phyloP scores from a whole-genome alignment of 2,113 vertebrate genomes.

The Felis chaus region DNA sequence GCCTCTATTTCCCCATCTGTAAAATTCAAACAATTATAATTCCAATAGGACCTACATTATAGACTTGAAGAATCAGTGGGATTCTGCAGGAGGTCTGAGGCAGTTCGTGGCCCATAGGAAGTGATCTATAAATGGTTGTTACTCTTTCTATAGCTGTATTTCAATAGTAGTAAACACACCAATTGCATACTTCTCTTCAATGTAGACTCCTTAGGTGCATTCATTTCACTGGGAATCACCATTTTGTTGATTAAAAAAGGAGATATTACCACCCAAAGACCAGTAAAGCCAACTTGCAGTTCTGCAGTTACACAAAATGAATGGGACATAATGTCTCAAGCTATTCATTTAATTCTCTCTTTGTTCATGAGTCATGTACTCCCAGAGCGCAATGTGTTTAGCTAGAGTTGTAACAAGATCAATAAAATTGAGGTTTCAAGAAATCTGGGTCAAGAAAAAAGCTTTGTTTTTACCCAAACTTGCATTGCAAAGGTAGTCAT shows the following conservation, averaged over 20 bases:
- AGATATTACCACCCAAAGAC: constrained; percentile 15
- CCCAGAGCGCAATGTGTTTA: neutral
- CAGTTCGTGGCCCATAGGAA: neutral
- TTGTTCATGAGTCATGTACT: constrained; percentile 27
- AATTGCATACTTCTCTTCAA: neutral
- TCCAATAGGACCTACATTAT: neutral
- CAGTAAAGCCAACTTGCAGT: neutral
- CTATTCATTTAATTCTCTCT: constrained; percentile 13
- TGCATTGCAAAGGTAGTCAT: neutral
- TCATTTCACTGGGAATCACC: neutral
- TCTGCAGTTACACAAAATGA: constrained; percentile 36
- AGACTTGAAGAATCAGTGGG: neutral
- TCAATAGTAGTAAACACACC: neutral
- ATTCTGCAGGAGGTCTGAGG: neutral
- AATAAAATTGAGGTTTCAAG: neutral
- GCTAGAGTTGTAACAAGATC: neutral
- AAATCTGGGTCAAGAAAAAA: neutral
- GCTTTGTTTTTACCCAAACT: neutral
- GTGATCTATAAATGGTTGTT: neutral
- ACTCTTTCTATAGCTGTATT: neutral
- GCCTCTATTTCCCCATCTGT: neutral
- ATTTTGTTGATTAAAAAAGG: neutral
- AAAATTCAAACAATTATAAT: neutral
- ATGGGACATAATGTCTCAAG: neutral
- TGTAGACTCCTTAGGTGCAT: neutral